Evolutionary conservation across 2,113 vertebrate species (phyloP).

Genomic region (Petrocephalus zakoni): DNA sequence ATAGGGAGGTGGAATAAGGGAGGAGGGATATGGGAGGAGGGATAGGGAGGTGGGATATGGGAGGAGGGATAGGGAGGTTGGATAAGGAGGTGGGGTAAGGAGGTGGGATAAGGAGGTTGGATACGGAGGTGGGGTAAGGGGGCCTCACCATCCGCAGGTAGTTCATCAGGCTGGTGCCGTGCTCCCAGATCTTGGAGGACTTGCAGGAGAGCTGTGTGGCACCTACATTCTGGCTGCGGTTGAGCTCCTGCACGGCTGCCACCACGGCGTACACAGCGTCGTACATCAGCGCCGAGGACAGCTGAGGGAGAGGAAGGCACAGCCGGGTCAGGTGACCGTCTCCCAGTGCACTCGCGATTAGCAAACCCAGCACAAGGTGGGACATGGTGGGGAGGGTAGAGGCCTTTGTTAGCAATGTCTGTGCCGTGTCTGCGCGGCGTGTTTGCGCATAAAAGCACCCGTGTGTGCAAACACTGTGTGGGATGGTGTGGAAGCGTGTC

Average conservation of each 20-base stretch:
- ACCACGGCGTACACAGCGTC: slow-evolving; percentile 89
- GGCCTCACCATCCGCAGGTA: slow-evolving; percentile 94
- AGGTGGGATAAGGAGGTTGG: neutral
- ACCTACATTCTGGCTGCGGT: slow-evolving; percentile 93
- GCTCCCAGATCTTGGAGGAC: slow-evolving; percentile 97
- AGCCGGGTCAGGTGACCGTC: neutral
- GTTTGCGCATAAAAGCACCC: neutral
- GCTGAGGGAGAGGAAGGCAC: slow-evolving; percentile 54
- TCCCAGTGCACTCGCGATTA: neutral
- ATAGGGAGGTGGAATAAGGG: too few relatives aligned
- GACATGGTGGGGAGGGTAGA: neutral
- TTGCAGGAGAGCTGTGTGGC: slow-evolving; percentile 93
- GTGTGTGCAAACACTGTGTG: neutral
- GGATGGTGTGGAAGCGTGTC: neutral
- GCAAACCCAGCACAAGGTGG: neutral
- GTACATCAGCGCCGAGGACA: slow-evolving; percentile 88
- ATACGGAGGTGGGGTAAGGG: neutral
- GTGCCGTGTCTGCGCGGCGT: neutral
- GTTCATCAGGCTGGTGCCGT: slow-evolving; percentile 98
- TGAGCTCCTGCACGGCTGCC: slow-evolving; percentile 88
- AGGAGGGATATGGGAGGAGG: too few relatives aligned
- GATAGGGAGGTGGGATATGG: too few relatives aligned
- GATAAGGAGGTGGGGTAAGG: too few relatives aligned
- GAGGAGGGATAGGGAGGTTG: too few relatives aligned
- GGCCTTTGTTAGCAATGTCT: neutral